Conservation (phyloP, 2,797 vertebrate genomes). For the Rhinoraja longicauda region DNA sequence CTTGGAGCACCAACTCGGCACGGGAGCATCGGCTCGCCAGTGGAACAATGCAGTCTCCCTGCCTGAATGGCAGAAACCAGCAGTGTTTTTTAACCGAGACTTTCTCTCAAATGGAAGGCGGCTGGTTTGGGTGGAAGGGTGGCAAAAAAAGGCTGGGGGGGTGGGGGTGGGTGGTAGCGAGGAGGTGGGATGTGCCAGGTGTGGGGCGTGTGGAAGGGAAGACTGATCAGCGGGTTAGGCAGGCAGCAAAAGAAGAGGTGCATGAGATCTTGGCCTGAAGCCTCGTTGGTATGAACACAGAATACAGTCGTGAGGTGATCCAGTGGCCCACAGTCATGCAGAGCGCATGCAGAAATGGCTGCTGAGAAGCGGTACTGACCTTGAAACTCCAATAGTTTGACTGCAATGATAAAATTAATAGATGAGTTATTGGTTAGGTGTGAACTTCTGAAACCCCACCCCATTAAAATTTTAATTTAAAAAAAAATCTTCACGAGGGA, state of each 20-base stretch:
- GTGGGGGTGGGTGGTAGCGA: neutral
- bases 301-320: neutral
- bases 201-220: neutral
- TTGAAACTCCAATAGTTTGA: slow-evolving; percentile 99
- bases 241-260: neutral
- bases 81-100: neutral
- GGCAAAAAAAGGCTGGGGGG: neutral
- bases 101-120: neutral
- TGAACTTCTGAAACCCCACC: neutral
- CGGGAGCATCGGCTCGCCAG: neutral
- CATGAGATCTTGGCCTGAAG: neutral
- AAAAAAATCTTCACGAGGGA: neutral
- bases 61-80: neutral
- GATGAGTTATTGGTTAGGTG: slow-evolving; percentile 25
- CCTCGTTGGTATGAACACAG: neutral
- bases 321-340: neutral
- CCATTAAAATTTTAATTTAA: neutral
- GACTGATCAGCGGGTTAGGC: neutral
- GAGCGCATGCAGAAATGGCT: slow-evolving; percentile 31
- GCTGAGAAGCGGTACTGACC: slow-evolving; percentile 74
- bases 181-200: neutral
- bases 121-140: too few relatives aligned
- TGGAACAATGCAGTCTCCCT: neutral
- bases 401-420: slow-evolving; percentile 55
- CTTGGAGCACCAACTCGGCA: neutral